Evolutionary conservation across 1,140 invertebrate genomes (phyloP), one percentile per base, ranked within the genome.

Genomic region (Hypothenemus hampei): DNA sequence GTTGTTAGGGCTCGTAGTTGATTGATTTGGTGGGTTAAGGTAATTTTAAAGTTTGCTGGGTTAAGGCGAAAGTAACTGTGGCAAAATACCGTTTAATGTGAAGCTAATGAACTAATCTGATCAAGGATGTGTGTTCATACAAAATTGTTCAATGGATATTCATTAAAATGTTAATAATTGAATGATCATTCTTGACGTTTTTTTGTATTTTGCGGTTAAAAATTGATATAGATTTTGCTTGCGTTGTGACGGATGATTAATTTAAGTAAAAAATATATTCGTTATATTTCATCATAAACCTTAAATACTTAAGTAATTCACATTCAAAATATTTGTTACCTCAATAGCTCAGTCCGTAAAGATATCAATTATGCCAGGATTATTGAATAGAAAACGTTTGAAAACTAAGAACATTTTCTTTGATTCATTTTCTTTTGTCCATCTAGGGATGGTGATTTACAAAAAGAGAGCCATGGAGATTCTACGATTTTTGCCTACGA

Each of bases 381-480:
- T 16, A 16, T 29, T 29, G 11, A 37, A 15, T 37, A 2, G 35
- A n/a, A 37, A 2, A 31, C 3, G 10, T 31, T 31, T 31, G 6
- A 29, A n/a, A 7, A 7, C n/a, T n/a, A 7, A n/a, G n/a, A 29
- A 6, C n/a, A 29, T 29, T 6, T n/a, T 7, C 26, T 29, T n/a
- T 6, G 26, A n/a, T 29, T 29, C 6, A 7, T 29, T 29, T 29
- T 7, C 6, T 6, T 29, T 7, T 29, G 26, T 29, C 26, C 6
- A 37, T 7, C 35, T 15, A 43, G 16, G 11, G 46, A 49, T 35
- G 16, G 40, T 22, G 51, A 59, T 46, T 23, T 55, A 18, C 58
- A 60, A 35, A 53, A 44, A n/a, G 58, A 56, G 29, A 48, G 55
- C 18, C 53, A 48, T 36, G 53, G 58, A n/a, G 52, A 45, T 20